phyloP scores from a whole-genome alignment of 2,888 invertebrate species.

The Diarsia dahlii region DNA sequence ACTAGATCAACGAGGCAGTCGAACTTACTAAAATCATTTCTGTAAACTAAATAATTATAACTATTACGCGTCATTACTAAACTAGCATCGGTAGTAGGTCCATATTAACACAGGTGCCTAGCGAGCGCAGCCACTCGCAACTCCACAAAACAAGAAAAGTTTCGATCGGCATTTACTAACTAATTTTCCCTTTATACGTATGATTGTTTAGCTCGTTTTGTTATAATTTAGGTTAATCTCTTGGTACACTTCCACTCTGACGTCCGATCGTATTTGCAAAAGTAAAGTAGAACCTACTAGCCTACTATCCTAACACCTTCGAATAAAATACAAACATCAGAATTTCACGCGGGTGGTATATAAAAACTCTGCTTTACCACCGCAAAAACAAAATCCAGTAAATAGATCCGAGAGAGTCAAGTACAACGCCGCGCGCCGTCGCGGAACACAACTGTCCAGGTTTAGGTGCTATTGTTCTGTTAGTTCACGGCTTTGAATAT shows the following conservation, averaged over 20 bases:
- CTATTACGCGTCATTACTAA: not conserved
- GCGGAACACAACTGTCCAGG: constrained; percentile 27
- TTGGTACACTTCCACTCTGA: not conserved
- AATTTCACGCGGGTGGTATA: not conserved
- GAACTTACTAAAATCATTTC: not conserved
- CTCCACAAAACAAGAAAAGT: constrained; percentile 1
- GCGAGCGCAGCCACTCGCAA: not conserved
- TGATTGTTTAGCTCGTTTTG: not conserved
- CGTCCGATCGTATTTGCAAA: not conserved
- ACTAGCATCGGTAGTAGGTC: not conserved
- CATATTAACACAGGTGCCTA: not conserved
- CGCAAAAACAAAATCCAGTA: not conserved
- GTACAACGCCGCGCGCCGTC: not conserved
- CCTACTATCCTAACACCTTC: too few relatives aligned
- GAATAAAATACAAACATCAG: not conserved
- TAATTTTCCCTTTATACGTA: not conserved
- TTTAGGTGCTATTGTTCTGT: constrained; percentile 21
- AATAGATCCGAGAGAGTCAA: not conserved
- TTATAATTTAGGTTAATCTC: not conserved
- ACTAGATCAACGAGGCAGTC: too few relatives aligned
- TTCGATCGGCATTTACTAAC: not conserved
- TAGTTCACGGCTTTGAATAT: constrained; percentile 21
- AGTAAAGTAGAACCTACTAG: too few relatives aligned
- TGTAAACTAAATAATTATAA: not conserved
- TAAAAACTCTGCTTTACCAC: not conserved